phyloP scores from a whole-genome alignment of 2,797 vertebrate genomes.

The Arnoldichthys spilopterus region DNA sequence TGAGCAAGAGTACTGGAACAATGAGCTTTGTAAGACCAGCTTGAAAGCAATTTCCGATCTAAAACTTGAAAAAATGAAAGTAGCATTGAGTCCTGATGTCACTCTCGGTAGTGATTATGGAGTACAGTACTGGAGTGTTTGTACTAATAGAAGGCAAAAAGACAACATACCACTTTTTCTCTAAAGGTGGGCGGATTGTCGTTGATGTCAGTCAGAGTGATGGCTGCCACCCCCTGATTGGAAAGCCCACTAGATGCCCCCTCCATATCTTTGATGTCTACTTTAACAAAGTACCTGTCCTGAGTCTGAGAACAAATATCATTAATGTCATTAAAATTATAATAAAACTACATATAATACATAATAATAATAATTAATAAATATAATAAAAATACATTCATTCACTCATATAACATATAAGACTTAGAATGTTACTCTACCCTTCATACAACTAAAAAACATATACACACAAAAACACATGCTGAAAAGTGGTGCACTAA shows the following conservation, averaged over 20 bases:
- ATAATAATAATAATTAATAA: too few species aligned
- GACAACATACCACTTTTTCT: constrained; percentile 71
- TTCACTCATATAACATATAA: constrained; percentile 2
- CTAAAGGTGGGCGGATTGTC: constrained; percentile 81
- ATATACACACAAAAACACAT: background rate
- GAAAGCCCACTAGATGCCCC: constrained; percentile 76
- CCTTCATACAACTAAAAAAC: background rate
- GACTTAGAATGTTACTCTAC: background rate
- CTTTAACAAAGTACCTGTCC: constrained; percentile 68
- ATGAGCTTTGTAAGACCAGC: too few species aligned
- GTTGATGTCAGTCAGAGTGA: constrained; percentile 80
- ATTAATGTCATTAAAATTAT: background rate
- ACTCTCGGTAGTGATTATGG: background rate
- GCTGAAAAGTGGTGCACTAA: background rate
- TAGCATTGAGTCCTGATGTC: background rate
- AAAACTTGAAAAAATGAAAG: background rate
- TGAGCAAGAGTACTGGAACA: too few species aligned
- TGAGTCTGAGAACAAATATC: constrained; percentile 67
- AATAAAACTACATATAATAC: too few species aligned
- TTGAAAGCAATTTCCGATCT: too few species aligned
- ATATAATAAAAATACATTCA: too few species aligned
- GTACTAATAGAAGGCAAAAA: background rate
- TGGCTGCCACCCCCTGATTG: constrained; percentile 69
- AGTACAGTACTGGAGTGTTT: background rate
- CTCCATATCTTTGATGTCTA: constrained; percentile 84